Evolutionary conservation across 2,797 vertebrate species (phyloP).

Genomic region (Rhynchonycteris naso): DNA sequence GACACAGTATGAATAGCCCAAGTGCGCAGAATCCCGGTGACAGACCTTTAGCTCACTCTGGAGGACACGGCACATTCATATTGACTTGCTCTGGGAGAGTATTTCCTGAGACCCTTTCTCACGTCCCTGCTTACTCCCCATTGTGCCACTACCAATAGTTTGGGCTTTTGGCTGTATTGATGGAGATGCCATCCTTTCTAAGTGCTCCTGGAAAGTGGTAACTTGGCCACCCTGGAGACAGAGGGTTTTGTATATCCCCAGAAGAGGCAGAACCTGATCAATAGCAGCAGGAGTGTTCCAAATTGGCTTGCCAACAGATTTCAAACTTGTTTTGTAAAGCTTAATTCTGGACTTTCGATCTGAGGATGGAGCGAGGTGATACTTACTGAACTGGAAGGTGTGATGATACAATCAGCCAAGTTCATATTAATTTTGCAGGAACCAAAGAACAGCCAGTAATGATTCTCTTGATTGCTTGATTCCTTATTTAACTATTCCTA

Average conservation of each 20-base stretch:
- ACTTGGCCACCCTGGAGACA: constrained; percentile 41
- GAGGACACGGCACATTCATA: constrained; percentile 62
- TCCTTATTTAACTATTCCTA: background rate
- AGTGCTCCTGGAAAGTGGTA: constrained; percentile 76
- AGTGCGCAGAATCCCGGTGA: constrained; percentile 45
- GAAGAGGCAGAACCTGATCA: constrained; percentile 49
- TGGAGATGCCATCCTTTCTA: constrained; percentile 66
- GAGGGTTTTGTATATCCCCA: constrained; percentile 60
- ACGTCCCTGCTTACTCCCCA: background rate
- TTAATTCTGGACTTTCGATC: background rate
- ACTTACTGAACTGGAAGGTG: background rate
- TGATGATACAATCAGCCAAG: background rate
- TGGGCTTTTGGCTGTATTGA: constrained; percentile 59
- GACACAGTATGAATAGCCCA: constrained; percentile 63
- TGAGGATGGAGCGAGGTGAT: background rate
- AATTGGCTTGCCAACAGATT: constrained; percentile 13
- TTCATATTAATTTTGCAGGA: background rate
- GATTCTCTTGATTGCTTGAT: background rate
- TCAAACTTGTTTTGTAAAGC: constrained; percentile 32
- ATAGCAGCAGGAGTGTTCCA: background rate
- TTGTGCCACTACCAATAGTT: constrained; percentile 63
- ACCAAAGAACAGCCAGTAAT: background rate
- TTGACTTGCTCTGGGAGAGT: constrained; percentile 63
- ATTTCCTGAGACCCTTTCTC: constrained; percentile 66
- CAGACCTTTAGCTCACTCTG: constrained; percentile 25